phyloP scores from a whole-genome alignment of 2,113 vertebrate genomes.

The Myotis yumanensis region DNA sequence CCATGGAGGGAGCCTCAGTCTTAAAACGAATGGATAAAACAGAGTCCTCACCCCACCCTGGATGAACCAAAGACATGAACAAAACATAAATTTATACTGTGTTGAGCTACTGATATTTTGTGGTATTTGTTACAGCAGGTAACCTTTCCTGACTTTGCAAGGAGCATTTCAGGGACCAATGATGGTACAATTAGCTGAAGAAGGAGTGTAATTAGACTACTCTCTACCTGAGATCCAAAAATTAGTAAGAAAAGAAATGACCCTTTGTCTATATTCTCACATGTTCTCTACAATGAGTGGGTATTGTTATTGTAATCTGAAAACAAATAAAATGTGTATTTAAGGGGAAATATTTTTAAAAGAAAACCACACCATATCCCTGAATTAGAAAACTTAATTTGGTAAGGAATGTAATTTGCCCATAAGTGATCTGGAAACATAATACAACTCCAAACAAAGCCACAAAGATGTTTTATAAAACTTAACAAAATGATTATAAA shows the following conservation, averaged over 20 bases:
- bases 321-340: not conserved
- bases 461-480: not conserved
- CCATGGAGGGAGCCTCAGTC: rapidly evolving
- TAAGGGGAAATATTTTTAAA: not conserved
- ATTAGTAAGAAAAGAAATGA: not conserved
- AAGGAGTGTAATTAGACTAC: not conserved
- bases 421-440: not conserved
- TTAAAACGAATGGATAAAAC: not conserved
- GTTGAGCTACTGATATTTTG: not conserved
- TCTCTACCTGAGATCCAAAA: not conserved
- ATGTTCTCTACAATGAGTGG: not conserved
- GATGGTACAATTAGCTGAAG: not conserved
- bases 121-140: not conserved
- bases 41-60: too few relatives aligned
- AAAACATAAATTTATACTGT: not conserved
- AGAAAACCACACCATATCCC: not conserved
- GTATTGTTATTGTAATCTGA: not conserved
- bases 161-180: too few relatives aligned
- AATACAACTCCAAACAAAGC: not conserved
- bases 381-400: conserved; percentile 9
- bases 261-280: not conserved
- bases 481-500: not conserved
- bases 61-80: not conserved
- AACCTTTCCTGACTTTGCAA: not conserved
- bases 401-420: not conserved